Base-by-base conservation (phyloP, 2,797 vertebrate species). In the Salmo trutta region DNA sequence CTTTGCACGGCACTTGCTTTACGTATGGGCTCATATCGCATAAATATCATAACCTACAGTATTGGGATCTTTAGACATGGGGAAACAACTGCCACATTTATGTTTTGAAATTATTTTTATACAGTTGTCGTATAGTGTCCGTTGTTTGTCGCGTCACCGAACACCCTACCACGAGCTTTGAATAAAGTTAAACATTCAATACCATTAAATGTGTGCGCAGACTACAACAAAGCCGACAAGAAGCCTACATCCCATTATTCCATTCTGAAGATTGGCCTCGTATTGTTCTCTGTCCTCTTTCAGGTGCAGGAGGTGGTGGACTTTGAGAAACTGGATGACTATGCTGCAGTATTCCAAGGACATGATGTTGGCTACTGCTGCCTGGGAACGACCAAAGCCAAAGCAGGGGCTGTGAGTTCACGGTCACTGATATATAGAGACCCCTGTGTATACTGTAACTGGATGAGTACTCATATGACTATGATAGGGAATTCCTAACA, bases 351-450 rank as follows among this genome's bases (percentile, higher is more conserved):
- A n/a, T 99, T 99, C 88, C 93, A 92, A 87, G 97, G 95, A 4
- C 96, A 99, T 3, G 95, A 98, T 74, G 95, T 98, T 0, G 97
- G 97, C 69, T 99, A 96, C 92, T 99, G 98, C 90, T 99, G 98
- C 82, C 89, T 99, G 81, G 98, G 98, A 64, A 99, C 97, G 59
- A 98, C 97, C 71, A 95, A 84, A 82, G 94, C 87, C 2, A 99
- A 97, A 91, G 93, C 95, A 0, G 97, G 97, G 3, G 82, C 84
- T 84, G 98, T 99, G 88, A 96, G 96, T 88, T 67, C n/a, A 21
- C 24, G 21, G 19, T 27, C 59, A 64, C 24, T 64, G 59, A 14
- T 62, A 12, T 64, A 24, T 24, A 24, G n/a, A 64, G 59, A 21
- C 21, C 19, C 56, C 6, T 21, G 56, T 59, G 56, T 21, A 19